phyloP scores from a whole-genome alignment of 2,113 vertebrate genomes.

The Lepidothrix coronata region DNA sequence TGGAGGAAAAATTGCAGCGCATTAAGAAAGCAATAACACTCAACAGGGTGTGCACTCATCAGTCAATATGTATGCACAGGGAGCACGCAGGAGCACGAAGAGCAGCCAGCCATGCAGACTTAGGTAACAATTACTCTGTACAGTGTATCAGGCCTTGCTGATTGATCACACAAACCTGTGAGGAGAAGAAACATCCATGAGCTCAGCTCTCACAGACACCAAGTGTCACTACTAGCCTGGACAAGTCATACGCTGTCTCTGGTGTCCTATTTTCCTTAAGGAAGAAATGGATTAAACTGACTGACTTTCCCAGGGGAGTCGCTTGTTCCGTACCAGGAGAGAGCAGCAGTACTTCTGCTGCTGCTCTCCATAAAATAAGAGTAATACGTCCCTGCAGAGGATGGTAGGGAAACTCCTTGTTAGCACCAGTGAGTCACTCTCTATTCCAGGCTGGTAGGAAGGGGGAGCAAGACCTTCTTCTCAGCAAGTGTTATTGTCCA shows the following conservation, averaged over 20 bases:
- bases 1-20: conserved; percentile 18
- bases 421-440: not conserved
- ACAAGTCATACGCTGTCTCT: fast-evolving
- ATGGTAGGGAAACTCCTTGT: not conserved
- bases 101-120: conserved; percentile 7
- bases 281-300: not conserved
- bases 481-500: not conserved
- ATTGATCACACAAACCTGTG: not conserved
- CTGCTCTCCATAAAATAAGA: not conserved
- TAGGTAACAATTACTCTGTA: not conserved
- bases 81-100: not conserved
- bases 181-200: not conserved
- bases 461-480: fast-evolving
- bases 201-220: fast-evolving
- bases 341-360: not conserved
- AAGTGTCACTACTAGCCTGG: not conserved
- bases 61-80: conserved; percentile 6
- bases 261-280: not conserved
- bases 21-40: conserved; percentile 49
- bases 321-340: not conserved
- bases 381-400: not conserved
- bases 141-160: fast-evolving
- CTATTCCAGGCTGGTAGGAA: not conserved
- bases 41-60: conserved; percentile 23
- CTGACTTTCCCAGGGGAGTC: not conserved